Conservation (phyloP, 2,797 vertebrate genomes). For the Choloepus didactylus region DNA sequence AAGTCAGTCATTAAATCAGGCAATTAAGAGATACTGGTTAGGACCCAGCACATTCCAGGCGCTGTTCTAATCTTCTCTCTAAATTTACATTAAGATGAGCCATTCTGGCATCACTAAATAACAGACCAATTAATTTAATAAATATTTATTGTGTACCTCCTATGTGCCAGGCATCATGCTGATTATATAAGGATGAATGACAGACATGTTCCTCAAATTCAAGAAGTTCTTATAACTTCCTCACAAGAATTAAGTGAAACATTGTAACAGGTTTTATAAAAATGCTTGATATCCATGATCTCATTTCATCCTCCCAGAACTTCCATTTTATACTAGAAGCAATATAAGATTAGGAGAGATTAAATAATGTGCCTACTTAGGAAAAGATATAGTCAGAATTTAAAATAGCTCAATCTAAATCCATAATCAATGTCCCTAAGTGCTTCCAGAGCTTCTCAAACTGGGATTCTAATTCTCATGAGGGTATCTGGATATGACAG, state of each 20-base stretch:
- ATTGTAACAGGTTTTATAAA: not conserved
- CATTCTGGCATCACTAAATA: not conserved
- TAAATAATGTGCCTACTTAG: not conserved
- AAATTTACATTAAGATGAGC: not conserved
- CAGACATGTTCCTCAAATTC: not conserved
- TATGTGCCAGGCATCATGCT: not conserved
- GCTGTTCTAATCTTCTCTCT: constrained; percentile 11
- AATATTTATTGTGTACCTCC: not conserved
- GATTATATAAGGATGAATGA: not conserved
- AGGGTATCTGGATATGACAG: not conserved
- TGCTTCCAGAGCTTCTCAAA: constrained; percentile 44
- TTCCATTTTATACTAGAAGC: constrained; percentile 9
- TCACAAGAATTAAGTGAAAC: not conserved
- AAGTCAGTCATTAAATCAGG: constrained; percentile 38
- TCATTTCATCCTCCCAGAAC: constrained; percentile 14
- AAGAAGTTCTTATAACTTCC: not conserved
- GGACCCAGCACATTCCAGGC: not conserved
- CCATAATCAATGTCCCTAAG: not conserved
- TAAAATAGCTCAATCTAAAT: not conserved
- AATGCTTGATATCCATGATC: not conserved
- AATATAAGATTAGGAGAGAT: constrained; percentile 6
- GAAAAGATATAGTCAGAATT: not conserved
- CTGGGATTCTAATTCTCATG: constrained; percentile 7
- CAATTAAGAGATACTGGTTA: constrained; percentile 16
- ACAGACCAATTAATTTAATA: constrained; percentile 20